Evolutionary conservation across 2,113 vertebrate species (phyloP).

Genomic region (Festucalex cinctus): DNA sequence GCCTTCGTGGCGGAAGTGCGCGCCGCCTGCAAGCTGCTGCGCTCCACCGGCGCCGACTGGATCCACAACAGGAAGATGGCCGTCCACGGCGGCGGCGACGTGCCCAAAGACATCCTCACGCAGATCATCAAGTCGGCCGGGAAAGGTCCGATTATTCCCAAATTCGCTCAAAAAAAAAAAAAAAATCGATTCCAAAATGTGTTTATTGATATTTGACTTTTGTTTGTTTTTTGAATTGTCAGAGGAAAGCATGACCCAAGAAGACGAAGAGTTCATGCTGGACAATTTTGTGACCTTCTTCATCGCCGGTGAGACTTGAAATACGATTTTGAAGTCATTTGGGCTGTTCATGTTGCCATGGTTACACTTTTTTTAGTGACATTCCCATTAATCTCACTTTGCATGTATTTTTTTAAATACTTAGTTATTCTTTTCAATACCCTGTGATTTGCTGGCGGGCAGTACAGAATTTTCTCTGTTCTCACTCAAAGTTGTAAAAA

Average conservation of each 20-base stretch:
- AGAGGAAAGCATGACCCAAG: constrained; percentile 75
- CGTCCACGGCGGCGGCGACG: constrained; percentile 73
- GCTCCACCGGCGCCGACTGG: constrained; percentile 79
- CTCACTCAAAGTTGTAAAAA: too few species aligned
- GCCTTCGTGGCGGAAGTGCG: constrained; percentile 72
- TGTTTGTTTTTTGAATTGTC: neutral
- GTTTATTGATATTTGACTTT: too few species aligned
- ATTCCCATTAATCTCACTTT: neutral
- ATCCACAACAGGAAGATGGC: constrained; percentile 74
- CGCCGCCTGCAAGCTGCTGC: constrained; percentile 75
- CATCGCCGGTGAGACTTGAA: constrained; percentile 79
- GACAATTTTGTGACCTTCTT: constrained; percentile 94
- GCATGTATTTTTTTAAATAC: too few species aligned
- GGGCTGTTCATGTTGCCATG: neutral
- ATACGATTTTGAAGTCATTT: neutral
- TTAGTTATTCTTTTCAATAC: too few species aligned
- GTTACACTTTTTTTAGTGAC: neutral
- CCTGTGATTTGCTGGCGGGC: too few species aligned
- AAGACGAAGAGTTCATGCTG: constrained; percentile 81
- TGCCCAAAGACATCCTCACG: constrained; percentile 82
- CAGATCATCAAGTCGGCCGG: constrained; percentile 81
- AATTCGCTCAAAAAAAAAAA: too few species aligned
- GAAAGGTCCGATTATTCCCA: constrained; percentile 35
- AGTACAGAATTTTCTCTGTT: too few species aligned
- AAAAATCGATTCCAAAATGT: too few species aligned